Conservation (phyloP, 2,888 invertebrate species). For the Drosophila paucipuncta region DNA sequence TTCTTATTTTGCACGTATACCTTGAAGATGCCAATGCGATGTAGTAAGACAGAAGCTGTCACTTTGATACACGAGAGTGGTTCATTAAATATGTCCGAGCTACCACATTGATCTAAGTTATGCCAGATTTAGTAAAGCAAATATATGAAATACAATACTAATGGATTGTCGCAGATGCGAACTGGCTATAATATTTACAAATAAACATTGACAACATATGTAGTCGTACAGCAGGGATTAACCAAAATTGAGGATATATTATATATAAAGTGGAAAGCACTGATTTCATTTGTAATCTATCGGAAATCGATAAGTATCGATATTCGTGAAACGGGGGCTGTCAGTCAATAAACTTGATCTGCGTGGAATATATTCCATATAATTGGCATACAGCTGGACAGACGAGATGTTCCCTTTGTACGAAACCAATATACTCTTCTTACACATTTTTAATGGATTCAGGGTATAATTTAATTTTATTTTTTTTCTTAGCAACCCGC, state of each 20-base stretch:
- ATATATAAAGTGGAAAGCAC: background rate
- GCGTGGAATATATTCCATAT: background rate
- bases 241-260: background rate
- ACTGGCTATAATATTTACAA: background rate
- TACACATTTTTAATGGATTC: background rate
- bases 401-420: background rate
- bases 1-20: slow-evolving; percentile 56
- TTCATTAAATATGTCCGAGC: slow-evolving; percentile 28
- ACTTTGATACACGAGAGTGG: slow-evolving; percentile 13
- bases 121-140: background rate
- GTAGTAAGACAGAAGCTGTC: slow-evolving; percentile 51
- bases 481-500: background rate
- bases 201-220: background rate
- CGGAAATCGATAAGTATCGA: background rate
- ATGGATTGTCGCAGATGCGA: background rate
- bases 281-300: background rate
- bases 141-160: background rate
- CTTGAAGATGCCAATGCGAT: slow-evolving; percentile 59
- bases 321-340: background rate
- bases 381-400: background rate
- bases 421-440: background rate
- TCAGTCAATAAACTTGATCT: background rate
- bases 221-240: no score
- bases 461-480: background rate
- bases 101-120: background rate